Evolutionary conservation across 1,140 invertebrate genomes (phyloP).

Genomic region (Portunus trituberculatus): DNA sequence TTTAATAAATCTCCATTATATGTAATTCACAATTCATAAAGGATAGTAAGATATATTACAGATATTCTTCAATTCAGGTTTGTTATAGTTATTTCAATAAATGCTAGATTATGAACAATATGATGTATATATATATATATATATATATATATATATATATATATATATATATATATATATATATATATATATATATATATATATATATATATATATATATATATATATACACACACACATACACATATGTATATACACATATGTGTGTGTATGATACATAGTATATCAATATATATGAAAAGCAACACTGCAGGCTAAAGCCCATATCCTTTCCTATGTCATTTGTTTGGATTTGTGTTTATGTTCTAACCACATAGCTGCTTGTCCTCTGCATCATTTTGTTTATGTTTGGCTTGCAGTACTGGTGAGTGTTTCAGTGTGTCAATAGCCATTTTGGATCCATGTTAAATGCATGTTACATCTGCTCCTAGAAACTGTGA

Average conservation of each 20-base stretch:
- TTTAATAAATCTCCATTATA: neutral
- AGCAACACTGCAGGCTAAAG: conserved; percentile 74
- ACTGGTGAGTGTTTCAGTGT: neutral
- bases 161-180: conserved; percentile 47
- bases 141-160: conserved; percentile 50
- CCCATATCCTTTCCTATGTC: conserved; percentile 57
- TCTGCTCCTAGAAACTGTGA: neutral
- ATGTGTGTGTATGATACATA: neutral
- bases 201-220: conserved; percentile 48
- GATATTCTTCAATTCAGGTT: conserved; percentile 62
- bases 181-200: conserved; percentile 50
- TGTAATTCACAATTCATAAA: conserved; percentile 36
- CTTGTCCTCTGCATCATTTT: conserved; percentile 45
- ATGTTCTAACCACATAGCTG: conserved; percentile 45
- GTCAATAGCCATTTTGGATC: neutral
- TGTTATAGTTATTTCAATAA: conserved; percentile 44
- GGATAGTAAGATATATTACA: conserved; percentile 53
- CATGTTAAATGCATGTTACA: neutral
- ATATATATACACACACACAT: conserved; percentile 39
- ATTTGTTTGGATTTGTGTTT: neutral
- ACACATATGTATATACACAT: neutral
- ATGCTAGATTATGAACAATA: conserved; percentile 49
- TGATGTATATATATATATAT: conserved; percentile 47
- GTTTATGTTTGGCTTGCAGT: conserved; percentile 38
- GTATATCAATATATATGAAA: neutral